Percentiles rank a stretch among this genome's conserved stretches.
These are phyloP conservation scores for Pogoniulus pusillus DNA, from an alignment of 2,797 vertebrate species.

Conservation along the genomic window DNA sequence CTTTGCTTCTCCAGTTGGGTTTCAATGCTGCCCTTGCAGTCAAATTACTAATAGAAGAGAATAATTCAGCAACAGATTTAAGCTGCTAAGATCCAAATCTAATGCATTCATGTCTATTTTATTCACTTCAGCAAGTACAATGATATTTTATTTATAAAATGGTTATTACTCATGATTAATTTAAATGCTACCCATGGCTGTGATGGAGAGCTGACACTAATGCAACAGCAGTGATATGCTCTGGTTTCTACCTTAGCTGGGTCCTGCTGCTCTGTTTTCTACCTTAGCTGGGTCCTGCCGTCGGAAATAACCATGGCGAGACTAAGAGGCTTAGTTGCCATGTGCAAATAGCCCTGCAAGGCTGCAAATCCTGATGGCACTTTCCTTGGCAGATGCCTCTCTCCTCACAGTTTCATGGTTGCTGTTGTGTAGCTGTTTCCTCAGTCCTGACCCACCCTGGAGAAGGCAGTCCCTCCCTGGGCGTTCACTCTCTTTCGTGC, in stretches of 20 bases:
- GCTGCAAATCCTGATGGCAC: background rate
- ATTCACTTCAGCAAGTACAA: background rate
- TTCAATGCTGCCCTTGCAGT: conserved; percentile 5
- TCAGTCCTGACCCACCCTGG: background rate
- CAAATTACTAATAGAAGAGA: background rate
- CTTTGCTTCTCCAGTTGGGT: background rate
- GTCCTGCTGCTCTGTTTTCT: background rate
- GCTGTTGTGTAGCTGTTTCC: background rate
- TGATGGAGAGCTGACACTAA: background rate
- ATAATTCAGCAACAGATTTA: background rate
- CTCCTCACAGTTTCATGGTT: background rate
- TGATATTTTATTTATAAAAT: conserved; percentile 41
- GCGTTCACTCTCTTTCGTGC: background rate
- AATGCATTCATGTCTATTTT: background rate
- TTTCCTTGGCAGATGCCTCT: background rate
- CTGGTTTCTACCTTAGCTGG: background rate
- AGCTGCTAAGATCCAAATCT: conserved; percentile 3
- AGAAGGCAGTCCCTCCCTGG: background rate
- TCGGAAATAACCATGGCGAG: background rate
- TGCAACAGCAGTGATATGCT: background rate
- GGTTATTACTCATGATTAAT: conserved; percentile 23
- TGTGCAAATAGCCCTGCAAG: rapidly evolving
- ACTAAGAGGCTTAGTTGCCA: background rate
- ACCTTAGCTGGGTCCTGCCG: background rate
- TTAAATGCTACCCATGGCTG: background rate